Conservation (phyloP, 2,888 invertebrate species). For the Drosophila eohydei region DNA sequence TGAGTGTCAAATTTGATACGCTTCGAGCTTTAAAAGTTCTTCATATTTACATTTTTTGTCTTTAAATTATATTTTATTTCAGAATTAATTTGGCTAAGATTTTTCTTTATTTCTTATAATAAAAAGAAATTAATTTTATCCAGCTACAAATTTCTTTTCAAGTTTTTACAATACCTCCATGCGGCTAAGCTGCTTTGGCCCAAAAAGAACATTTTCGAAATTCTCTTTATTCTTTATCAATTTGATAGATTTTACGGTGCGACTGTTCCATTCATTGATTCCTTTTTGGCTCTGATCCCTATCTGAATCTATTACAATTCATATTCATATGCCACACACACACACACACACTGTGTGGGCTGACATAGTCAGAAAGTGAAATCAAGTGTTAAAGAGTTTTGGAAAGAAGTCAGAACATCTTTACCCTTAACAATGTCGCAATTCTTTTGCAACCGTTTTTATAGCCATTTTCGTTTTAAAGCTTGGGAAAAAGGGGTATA, state of each 20-base stretch:
- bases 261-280: conserved; percentile 57
- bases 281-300: conserved; percentile 58
- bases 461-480: background rate
- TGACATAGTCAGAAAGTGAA: conserved; percentile 63
- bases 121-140: conserved; percentile 57
- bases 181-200: conserved; percentile 40
- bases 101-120: conserved; percentile 29
- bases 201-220: conserved; percentile 39
- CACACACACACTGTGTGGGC: conserved; percentile 2
- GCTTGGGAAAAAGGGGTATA: background rate
- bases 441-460: conserved; percentile 16
- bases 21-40: conserved; percentile 17
- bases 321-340: conserved; percentile 72
- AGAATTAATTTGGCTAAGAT: conserved; percentile 58
- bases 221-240: conserved; percentile 47
- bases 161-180: conserved; percentile 43
- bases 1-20: conserved; percentile 55
- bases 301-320: conserved; percentile 77
- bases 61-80: conserved; percentile 10
- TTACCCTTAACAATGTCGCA: conserved; percentile 43
- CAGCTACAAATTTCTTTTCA: conserved; percentile 29
- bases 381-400: conserved; percentile 80
- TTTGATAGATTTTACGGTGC: conserved; percentile 67
- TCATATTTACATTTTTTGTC: background rate
- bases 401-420: conserved; percentile 40